A percentile compares a stretch with the other conserved stretches of the same genome.
Conservation (phyloP, 1,140 invertebrate genomes). For the Bacillus rossius region DNA sequence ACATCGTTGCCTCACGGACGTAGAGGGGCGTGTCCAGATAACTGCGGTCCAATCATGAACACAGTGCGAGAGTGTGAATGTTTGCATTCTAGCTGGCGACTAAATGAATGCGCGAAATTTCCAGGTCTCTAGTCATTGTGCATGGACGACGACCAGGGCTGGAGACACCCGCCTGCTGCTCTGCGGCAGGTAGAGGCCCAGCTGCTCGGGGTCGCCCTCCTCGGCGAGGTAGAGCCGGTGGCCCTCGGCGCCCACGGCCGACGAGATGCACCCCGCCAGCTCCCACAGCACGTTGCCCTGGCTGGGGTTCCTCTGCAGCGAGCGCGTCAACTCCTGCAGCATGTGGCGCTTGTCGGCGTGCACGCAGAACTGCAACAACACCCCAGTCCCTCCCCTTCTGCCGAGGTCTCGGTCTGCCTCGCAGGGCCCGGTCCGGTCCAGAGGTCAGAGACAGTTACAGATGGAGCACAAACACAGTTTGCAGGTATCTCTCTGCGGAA, state of each 20-base stretch:
- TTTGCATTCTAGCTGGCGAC: too few species aligned
- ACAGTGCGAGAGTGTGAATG: too few species aligned
- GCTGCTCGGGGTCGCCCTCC: constrained; percentile 29
- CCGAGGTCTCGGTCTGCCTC: background rate
- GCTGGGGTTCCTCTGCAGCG: constrained; percentile 45
- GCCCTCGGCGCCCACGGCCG: constrained; percentile 53
- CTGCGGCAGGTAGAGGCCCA: constrained; percentile 35
- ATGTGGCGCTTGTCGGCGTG: constrained; percentile 57
- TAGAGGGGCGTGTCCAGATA: too few species aligned
- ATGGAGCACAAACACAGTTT: too few species aligned
- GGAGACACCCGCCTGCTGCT: too few species aligned
- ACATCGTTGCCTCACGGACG: too few species aligned
- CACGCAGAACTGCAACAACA: constrained; percentile 46
- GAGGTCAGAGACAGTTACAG: background rate
- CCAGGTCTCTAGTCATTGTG: too few species aligned
- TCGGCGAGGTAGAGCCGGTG: constrained; percentile 48
- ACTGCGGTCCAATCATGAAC: too few species aligned
- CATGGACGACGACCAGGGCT: too few species aligned
- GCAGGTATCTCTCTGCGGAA: too few species aligned
- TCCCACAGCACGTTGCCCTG: constrained; percentile 54
- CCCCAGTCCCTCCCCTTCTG: background rate
- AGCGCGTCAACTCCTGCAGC: constrained; percentile 52
- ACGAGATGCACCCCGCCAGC: constrained; percentile 52
- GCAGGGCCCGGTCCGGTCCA: background rate
- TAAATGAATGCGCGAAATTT: too few species aligned